phyloP scores from a whole-genome alignment of 1,140 invertebrate genomes.

The Drosophila guanche region DNA sequence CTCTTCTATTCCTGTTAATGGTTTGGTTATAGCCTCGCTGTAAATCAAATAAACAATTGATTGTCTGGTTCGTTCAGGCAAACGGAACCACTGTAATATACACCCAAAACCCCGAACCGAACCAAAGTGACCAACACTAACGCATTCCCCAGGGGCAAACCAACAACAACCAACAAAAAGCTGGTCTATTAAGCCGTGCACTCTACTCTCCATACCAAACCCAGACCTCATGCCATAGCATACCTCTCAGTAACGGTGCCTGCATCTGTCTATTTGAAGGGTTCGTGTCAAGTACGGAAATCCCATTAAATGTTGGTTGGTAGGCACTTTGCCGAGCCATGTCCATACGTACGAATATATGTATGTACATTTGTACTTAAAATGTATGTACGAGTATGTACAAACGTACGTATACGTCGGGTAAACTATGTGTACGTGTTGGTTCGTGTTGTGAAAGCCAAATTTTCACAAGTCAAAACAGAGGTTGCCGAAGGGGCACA shows the following conservation, averaged over 20 bases:
- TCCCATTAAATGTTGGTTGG: slow-evolving; percentile 75
- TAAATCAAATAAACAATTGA: too few relatives aligned
- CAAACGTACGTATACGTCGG: background rate
- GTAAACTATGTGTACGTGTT: slow-evolving; percentile 16
- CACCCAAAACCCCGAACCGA: slow-evolving; percentile 12
- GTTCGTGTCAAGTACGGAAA: slow-evolving; percentile 77
- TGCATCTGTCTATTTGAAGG: slow-evolving; percentile 58
- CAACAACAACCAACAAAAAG: slow-evolving; percentile 15
- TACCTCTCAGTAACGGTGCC: slow-evolving; percentile 10
- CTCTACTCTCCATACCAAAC: background rate
- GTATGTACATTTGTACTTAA: too few relatives aligned
- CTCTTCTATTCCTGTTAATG: too few relatives aligned
- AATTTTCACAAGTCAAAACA: slow-evolving; percentile 81
- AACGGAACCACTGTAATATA: slow-evolving; percentile 7
- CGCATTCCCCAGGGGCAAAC: slow-evolving; percentile 43
- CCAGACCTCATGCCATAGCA: slow-evolving; percentile 9
- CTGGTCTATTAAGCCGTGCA: slow-evolving; percentile 29
- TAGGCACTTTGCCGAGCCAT: slow-evolving; percentile 59
- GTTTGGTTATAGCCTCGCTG: too few relatives aligned
- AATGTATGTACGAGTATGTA: slow-evolving; percentile 2
- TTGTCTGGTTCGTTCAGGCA: too few relatives aligned
- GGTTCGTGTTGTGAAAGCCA: slow-evolving; percentile 74
- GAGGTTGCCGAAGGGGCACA: slow-evolving; percentile 56
- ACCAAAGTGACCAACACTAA: slow-evolving; percentile 11
- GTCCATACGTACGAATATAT: slow-evolving; percentile 6